A percentile compares a stretch with the other conserved stretches of the same genome.
phyloP scores from a whole-genome alignment of 1,140 invertebrate species.

The Vollenhovia emeryi region DNA sequence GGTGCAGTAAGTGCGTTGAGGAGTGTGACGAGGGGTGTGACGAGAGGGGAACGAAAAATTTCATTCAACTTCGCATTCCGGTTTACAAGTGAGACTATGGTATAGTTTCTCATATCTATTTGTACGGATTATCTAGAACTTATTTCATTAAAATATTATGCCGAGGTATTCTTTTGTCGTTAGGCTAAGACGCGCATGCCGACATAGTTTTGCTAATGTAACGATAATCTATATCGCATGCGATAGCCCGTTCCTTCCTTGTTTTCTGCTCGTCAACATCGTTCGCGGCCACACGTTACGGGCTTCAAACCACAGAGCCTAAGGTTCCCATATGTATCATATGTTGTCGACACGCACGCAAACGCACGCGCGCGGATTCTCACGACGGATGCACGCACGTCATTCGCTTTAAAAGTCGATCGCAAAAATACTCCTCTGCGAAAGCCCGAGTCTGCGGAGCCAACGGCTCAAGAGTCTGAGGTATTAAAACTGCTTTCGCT shows the following conservation, averaged over 20 bases:
- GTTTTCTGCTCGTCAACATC: constrained; percentile 40
- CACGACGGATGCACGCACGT: constrained; percentile 66
- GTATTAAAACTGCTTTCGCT: not conserved
- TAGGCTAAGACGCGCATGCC: not conserved
- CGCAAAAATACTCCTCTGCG: constrained; percentile 20
- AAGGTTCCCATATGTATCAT: constrained; percentile 86
- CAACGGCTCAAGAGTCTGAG: not conserved
- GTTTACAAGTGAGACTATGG: not conserved
- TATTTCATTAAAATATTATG: not conserved
- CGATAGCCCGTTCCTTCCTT: constrained; percentile 1
- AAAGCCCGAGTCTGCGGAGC: not conserved
- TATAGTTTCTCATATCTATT: not conserved
- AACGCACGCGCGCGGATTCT: constrained; percentile 71
- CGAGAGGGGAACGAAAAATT: not conserved
- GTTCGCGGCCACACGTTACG: constrained; percentile 77
- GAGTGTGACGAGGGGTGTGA: not conserved
- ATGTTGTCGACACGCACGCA: constrained; percentile 80
- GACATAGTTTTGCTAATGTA: constrained; percentile 3
- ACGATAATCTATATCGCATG: constrained; percentile 19
- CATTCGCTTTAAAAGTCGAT: constrained; percentile 64
- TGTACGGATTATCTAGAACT: not conserved
- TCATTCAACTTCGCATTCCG: not conserved
- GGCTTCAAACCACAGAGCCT: constrained; percentile 84
- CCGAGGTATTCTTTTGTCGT: not conserved
- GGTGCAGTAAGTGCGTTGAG: not conserved